These are phyloP conservation scores for Pemphigus obesinymphae DNA, from an alignment of 1,140 invertebrate species.

Conservation along the genomic window DNA sequence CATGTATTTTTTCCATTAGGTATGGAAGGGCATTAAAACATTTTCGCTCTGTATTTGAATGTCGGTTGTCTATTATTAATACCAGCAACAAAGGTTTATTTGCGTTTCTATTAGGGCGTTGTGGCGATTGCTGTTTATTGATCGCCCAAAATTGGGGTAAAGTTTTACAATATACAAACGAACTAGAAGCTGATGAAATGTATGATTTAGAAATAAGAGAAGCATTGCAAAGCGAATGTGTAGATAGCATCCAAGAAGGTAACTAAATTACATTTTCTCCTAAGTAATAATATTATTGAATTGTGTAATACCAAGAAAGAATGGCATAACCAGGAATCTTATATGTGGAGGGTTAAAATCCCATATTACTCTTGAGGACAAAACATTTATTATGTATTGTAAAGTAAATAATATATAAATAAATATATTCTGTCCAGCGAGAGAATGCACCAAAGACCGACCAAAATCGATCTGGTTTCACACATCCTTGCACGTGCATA, in stretches of 20 bases:
- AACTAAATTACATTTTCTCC: conserved; percentile 48
- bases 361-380: no score
- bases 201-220: conserved; percentile 47
- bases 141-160: conserved; percentile 55
- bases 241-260: conserved; percentile 53
- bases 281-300: no score
- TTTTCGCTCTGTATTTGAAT: conserved; percentile 50
- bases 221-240: conserved; percentile 45
- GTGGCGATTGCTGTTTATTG: conserved; percentile 74
- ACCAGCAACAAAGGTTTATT: conserved; percentile 53
- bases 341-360: no score
- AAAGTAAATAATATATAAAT: no score
- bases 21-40: conserved; percentile 50
- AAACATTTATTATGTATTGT: no score
- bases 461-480: no score
- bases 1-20: conserved; percentile 42
- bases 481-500: no score
- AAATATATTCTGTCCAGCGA: no score
- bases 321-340: no score
- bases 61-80: conserved; percentile 45
- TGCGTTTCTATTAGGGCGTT: conserved; percentile 66
- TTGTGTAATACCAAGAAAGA: no score
- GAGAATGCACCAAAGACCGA: no score
- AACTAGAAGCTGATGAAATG: conserved; percentile 58
- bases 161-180: conserved; percentile 47